These are phyloP conservation scores for Tiphia femorata DNA, from an alignment of 2,888 invertebrate genomes.

Conservation along the genomic window DNA sequence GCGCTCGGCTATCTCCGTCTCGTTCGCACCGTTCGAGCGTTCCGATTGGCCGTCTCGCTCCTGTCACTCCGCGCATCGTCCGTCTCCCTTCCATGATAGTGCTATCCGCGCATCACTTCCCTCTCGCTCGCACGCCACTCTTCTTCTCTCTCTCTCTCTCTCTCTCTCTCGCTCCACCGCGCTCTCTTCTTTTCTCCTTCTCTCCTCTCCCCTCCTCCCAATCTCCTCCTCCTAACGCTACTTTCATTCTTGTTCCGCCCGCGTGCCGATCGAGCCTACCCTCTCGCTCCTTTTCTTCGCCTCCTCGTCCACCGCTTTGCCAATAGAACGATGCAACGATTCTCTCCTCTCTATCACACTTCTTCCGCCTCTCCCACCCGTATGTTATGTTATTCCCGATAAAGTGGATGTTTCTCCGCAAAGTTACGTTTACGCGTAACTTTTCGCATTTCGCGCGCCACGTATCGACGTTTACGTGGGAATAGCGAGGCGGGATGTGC, in stretches of 20 bases:
- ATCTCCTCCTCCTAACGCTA: too few relatives aligned
- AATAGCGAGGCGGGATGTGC: too few relatives aligned
- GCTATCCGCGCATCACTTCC: not conserved
- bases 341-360: not conserved
- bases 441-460: too few relatives aligned
- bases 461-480: too few relatives aligned
- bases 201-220: not conserved
- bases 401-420: too few relatives aligned
- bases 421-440: too few relatives aligned
- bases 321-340: too few relatives aligned
- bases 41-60: constrained; percentile 29
- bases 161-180: constrained; percentile 17
- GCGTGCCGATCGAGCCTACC: not conserved
- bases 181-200: not conserved
- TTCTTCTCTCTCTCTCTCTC: constrained; percentile 18
- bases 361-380: not conserved
- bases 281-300: not conserved
- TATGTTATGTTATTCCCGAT: too few relatives aligned
- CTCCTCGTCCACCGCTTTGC: too few relatives aligned
- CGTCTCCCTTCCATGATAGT: not conserved
- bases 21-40: too few relatives aligned
- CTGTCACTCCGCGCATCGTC: constrained; percentile 5
- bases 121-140: constrained; percentile 25
- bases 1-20: constrained; percentile 39
- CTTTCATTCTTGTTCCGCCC: too few relatives aligned